Evolutionary conservation across 2,113 vertebrate genomes (phyloP).

Genomic region (Burhinus oedicnemus): DNA sequence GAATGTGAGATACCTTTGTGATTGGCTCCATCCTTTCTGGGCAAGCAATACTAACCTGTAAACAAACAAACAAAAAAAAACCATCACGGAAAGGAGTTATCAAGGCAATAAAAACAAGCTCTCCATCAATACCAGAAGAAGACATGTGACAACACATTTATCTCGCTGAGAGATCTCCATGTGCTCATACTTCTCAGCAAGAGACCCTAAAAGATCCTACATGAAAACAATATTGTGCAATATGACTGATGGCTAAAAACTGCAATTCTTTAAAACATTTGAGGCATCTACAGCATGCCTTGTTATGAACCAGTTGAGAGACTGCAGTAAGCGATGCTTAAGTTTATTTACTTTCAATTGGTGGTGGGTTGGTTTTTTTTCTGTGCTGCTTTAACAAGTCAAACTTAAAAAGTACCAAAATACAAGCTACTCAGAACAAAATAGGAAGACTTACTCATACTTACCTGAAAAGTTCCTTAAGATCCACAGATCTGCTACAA

Average conservation of each 20-base stretch:
- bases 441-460: not conserved
- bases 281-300: not conserved
- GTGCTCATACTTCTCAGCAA: not conserved
- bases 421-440: not conserved
- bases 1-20: slow-evolving; percentile 97
- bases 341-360: not conserved
- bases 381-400: not conserved
- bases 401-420: not conserved
- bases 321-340: not conserved
- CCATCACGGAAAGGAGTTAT: not conserved
- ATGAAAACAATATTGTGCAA: not conserved
- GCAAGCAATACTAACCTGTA: slow-evolving; percentile 95
- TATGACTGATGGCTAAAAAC: not conserved
- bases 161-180: not conserved
- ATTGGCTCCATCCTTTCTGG: slow-evolving; percentile 99
- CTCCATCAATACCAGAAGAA: not conserved
- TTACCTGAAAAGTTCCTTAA: not conserved
- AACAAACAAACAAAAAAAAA: not conserved
- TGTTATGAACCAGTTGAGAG: not conserved
- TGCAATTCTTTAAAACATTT: not conserved
- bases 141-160: not conserved
- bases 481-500: not conserved
- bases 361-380: not conserved
- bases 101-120: not conserved
- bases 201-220: not conserved